phyloP scores from a whole-genome alignment of 2,797 vertebrate species.

The Sebastes kiyomatsui region DNA sequence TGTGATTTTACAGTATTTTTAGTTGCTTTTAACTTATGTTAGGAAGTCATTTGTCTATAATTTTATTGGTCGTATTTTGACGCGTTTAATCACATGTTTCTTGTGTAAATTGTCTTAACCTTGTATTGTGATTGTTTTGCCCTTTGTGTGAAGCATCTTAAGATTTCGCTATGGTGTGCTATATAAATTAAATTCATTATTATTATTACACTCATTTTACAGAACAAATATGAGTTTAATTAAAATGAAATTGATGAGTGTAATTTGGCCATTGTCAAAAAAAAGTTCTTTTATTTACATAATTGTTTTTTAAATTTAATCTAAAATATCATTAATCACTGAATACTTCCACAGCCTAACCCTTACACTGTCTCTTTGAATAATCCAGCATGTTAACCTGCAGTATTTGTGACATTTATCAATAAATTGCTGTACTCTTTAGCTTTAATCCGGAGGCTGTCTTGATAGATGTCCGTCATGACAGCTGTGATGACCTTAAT shows the following conservation, averaged over 20 bases:
- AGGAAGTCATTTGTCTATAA: too few species aligned
- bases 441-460: constrained; percentile 52
- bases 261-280: background rate
- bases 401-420: constrained; percentile 29
- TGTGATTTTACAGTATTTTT: too few species aligned
- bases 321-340: background rate
- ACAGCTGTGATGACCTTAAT: constrained; percentile 77
- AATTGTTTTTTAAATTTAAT: background rate
- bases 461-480: constrained; percentile 51
- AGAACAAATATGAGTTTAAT: background rate
- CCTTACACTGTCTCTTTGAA: background rate
- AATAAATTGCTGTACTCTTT: constrained; percentile 48
- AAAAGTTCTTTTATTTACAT: background rate
- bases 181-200: too few species aligned
- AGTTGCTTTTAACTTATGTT: too few species aligned
- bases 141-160: too few species aligned
- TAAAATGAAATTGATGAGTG: background rate
- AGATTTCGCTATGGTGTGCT: too few species aligned
- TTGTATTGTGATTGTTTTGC: too few species aligned
- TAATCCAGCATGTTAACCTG: constrained; percentile 26
- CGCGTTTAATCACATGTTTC: too few species aligned
- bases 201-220: background rate
- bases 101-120: too few species aligned
- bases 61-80: too few species aligned
- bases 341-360: background rate